phyloP scores from a whole-genome alignment of 2,797 vertebrate genomes.

The Coregonus sp. region DNA sequence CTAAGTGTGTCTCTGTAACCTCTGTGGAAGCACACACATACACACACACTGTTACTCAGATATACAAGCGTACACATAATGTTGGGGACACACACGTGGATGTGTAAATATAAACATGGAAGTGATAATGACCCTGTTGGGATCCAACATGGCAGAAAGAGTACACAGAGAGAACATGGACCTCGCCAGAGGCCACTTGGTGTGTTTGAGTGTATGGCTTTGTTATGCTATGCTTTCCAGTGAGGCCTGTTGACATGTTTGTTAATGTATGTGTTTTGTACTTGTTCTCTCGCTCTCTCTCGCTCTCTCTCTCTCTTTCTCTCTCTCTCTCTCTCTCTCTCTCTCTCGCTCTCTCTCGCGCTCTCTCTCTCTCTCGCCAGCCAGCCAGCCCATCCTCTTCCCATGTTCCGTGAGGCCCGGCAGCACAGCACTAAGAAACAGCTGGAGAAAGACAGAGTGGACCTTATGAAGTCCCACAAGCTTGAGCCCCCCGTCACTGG shows the following conservation, averaged over 20 bases:
- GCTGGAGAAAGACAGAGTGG: constrained; percentile 94
- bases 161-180: too few relatives aligned
- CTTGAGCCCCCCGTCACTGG: constrained; percentile 96
- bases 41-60: constrained; percentile 8
- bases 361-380: too few relatives aligned
- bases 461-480: constrained; percentile 94
- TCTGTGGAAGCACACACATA: constrained; percentile 55
- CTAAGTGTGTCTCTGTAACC: constrained; percentile 65
- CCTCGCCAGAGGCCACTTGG: too few relatives aligned
- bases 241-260: too few relatives aligned
- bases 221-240: too few relatives aligned
- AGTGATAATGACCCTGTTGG: constrained; percentile 38
- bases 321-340: too few relatives aligned
- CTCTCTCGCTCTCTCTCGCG: too few relatives aligned
- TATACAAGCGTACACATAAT: not conserved
- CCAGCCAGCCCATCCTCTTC: constrained; percentile 87
- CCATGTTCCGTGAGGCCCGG: constrained; percentile 96
- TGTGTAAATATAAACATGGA: constrained; percentile 49
- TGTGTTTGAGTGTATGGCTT: too few relatives aligned
- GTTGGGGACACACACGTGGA: constrained; percentile 39
- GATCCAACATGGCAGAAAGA: constrained; percentile 34
- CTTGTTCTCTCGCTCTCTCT: too few relatives aligned
- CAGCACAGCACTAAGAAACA: constrained; percentile 96
- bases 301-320: too few relatives aligned
- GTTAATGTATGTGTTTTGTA: too few relatives aligned